Conservation (phyloP, 2,113 vertebrate species). For the Sebastes fasciatus region DNA sequence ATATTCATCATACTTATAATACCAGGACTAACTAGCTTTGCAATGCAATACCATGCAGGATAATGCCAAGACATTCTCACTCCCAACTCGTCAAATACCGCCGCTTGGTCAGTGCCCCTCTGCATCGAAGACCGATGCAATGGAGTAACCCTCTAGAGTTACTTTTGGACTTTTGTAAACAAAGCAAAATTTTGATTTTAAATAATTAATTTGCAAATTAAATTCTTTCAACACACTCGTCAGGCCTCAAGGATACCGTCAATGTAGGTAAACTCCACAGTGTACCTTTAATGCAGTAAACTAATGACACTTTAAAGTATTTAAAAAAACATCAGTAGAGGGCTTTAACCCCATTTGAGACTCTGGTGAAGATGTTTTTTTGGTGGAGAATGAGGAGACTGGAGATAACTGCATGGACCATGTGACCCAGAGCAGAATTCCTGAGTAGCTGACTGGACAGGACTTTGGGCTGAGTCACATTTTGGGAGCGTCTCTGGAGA, state of each 20-base stretch:
- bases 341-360: neutral
- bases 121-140: too few relatives aligned
- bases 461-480: constrained; percentile 25
- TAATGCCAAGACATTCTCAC: too few relatives aligned
- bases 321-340: neutral
- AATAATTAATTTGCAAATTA: neutral
- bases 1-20: too few relatives aligned
- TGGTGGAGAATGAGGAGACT: neutral
- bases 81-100: too few relatives aligned
- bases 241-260: neutral
- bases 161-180: neutral
- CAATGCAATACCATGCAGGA: too few relatives aligned
- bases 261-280: neutral
- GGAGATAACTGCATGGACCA: neutral
- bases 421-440: constrained; percentile 23
- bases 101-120: too few relatives aligned
- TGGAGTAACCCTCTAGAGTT: too few relatives aligned
- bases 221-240: too few relatives aligned
- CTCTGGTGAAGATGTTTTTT: neutral
- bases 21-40: too few relatives aligned
- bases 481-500: neutral
- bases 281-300: neutral
- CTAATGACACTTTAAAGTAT: neutral
- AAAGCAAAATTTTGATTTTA: neutral
- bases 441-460: constrained; percentile 10